A percentile compares a stretch with the other conserved stretches of the same genome.
Evolutionary conservation across 2,113 vertebrate genomes (phyloP).

Genomic region (Sterrhoptilus dennistouni): DNA sequence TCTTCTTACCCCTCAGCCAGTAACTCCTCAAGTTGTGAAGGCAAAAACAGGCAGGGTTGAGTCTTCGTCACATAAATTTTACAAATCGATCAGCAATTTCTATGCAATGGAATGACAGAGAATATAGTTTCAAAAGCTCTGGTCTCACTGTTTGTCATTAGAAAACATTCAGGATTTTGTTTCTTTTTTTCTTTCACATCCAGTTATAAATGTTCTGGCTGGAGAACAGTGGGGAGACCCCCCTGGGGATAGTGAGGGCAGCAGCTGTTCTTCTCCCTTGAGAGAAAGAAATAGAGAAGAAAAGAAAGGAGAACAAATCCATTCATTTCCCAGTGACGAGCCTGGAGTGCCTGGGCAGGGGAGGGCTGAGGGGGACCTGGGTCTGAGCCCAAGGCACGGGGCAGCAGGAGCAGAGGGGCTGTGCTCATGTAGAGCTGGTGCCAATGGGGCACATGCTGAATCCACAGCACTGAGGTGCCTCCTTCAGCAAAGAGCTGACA

Average conservation of each 20-base stretch:
- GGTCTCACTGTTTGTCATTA: neutral
- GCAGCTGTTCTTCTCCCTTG: conserved; percentile 2
- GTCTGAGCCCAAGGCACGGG: rapidly evolving
- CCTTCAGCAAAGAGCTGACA: neutral
- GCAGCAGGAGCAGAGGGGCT: neutral
- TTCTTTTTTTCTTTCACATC: neutral
- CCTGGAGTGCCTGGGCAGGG: neutral
- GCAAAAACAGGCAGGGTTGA: neutral
- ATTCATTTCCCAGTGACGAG: neutral
- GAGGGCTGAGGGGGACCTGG: neutral
- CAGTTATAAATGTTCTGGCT: neutral
- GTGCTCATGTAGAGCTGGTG: neutral
- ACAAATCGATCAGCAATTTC: neutral
- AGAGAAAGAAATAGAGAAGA: neutral
- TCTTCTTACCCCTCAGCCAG: neutral
- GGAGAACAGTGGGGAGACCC: neutral
- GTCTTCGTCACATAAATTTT: neutral
- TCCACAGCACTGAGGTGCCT: neutral
- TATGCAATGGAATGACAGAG: neutral
- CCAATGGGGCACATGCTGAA: neutral
- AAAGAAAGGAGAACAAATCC: neutral
- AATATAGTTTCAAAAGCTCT: neutral
- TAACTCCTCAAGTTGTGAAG: neutral
- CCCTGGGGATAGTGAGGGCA: neutral
- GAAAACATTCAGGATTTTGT: neutral